Base-by-base conservation (phyloP, 2,113 vertebrate species). In the Pungitius pungitius region DNA sequence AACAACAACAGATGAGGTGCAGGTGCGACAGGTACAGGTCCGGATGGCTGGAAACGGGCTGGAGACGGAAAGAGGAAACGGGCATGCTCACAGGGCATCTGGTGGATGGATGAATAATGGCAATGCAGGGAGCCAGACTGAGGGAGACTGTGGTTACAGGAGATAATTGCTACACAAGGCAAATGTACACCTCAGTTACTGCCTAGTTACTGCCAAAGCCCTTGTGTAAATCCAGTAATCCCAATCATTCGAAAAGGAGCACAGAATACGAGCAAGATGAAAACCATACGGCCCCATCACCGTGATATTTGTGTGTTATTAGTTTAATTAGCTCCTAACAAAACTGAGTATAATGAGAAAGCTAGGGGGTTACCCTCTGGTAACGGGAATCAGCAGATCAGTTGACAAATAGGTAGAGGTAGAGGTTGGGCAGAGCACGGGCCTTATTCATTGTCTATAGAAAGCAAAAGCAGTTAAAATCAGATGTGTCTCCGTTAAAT, bases 401-500 rank as follows among this genome's bases (percentile, higher is more conserved):
- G 22, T 54, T n/a, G n/a, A n/a, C n/a, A n/a, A n/a, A n/a, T n/a
- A n/a, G n/a, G n/a, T n/a, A n/a, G n/a, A 8, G 1, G 15, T 11
- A 55, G 2, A 27, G 24, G 52, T 55, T 15, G 6, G 49, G 18
- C 17, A 47, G 2, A 59, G 26, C 62, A 63, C 4, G 30, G 6
- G 39, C 26, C 30, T 49, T 62, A 49, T 69, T 62, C 49, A 35
- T 60, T 73, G 37, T 49, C 40, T 49, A 5, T 30, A 49, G 68
- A 60, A 30, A 22, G 26, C 17, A 68, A 63, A 20, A 5, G 57
- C 67, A 58, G 37, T 60, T n/a, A 58, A 58, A 51, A 58, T 58
- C 26, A 45, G 47, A 14, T 51, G 20, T 43, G 59, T 80, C 45
- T 54, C 22, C 18, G 26, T 75, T 35, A 43, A 30, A 75, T 70